These are phyloP conservation scores for Pterocles gutturalis DNA, from an alignment of 2,113 vertebrate genomes.

Conservation along the genomic window DNA sequence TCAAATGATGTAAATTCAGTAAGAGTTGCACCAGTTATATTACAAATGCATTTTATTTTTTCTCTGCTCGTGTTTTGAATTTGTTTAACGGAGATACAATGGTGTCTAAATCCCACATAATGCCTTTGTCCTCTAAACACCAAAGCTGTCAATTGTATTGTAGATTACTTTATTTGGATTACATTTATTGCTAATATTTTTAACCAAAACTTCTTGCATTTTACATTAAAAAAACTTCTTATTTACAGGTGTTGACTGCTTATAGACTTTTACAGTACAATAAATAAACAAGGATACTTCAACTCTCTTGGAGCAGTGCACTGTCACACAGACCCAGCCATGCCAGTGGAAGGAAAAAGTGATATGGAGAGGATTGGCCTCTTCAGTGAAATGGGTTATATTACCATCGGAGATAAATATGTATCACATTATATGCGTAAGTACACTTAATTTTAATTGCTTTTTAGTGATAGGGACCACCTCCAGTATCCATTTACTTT, in stretches of 20 bases:
- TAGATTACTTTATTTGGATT: neutral
- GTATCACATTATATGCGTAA: conserved; percentile 70
- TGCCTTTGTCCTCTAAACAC: neutral
- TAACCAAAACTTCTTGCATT: neutral
- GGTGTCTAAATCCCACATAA: neutral
- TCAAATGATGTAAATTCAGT: neutral
- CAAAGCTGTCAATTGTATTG: neutral
- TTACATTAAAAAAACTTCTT: neutral
- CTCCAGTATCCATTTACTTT: neutral
- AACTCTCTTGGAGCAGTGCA: neutral
- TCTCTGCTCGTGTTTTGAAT: neutral
- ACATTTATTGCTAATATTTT: neutral
- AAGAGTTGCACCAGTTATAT: neutral
- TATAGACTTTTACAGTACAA: neutral
- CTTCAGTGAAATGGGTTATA: conserved; percentile 90
- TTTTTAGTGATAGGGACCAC: neutral
- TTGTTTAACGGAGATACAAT: neutral
- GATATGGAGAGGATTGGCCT: conserved; percentile 91
- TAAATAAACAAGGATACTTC: neutral
- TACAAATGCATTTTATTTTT: neutral
- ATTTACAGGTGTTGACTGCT: neutral
- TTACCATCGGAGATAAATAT: conserved; percentile 87
- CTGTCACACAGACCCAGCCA: conserved; percentile 18
- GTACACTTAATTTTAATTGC: conserved; percentile 33
- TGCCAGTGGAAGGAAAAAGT: conserved; percentile 81